A percentile compares a stretch with the other conserved stretches of the same genome.
Conservation (phyloP, 2,113 vertebrate species). For the Lophochroa leadbeateri region DNA sequence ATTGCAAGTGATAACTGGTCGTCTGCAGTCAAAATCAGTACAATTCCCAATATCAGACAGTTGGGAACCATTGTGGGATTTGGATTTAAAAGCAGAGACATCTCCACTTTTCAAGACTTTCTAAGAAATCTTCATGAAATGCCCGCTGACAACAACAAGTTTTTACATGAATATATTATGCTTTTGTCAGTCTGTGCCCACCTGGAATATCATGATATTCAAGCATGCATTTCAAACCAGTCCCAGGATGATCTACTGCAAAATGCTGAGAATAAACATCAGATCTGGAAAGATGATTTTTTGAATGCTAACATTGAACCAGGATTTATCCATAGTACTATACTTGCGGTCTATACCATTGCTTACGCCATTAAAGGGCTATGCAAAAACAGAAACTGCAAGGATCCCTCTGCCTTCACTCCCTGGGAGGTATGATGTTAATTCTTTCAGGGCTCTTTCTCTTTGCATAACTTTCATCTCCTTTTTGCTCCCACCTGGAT, state of each 20-base stretch:
- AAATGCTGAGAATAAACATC: background rate
- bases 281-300: conserved; percentile 69
- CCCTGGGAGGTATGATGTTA: conserved; percentile 84
- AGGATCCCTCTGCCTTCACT: conserved; percentile 68
- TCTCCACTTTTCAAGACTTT: conserved; percentile 76
- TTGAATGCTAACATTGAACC: conserved; percentile 66
- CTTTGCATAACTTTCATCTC: background rate
- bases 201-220: conserved; percentile 67
- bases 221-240: conserved; percentile 69
- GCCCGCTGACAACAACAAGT: conserved; percentile 65
- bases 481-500: background rate
- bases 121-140: conserved; percentile 70
- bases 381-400: conserved; percentile 77
- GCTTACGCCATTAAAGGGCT: conserved; percentile 76
- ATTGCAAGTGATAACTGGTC: conserved; percentile 92
- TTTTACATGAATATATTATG: conserved; percentile 74
- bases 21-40: conserved; percentile 67
- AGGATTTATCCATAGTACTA: conserved; percentile 75
- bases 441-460: background rate
- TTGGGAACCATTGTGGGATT: conserved; percentile 86
- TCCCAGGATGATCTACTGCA: conserved; percentile 37
- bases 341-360: conserved; percentile 82
- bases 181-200: conserved; percentile 59
- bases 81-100: conserved; percentile 81
- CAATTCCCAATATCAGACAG: conserved; percentile 70